Conservation (phyloP, 1,140 invertebrate species). For the Papilio machaon region DNA sequence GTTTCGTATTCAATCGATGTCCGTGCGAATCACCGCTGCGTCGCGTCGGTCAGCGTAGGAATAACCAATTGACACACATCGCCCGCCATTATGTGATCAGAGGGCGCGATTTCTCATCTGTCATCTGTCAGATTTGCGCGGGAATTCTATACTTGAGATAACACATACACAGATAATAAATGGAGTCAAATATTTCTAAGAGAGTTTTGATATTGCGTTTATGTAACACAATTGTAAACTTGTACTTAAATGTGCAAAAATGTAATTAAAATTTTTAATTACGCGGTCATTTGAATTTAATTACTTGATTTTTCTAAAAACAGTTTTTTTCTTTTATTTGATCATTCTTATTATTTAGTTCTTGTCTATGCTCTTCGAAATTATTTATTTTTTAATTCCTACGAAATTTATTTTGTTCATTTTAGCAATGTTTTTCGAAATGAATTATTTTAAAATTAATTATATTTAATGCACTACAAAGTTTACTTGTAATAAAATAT, state of each 20-base stretch:
- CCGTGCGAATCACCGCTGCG: constrained; percentile 2
- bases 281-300: neutral
- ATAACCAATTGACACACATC: constrained; percentile 55
- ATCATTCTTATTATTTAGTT: neutral
- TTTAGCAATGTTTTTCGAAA: no score
- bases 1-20: neutral
- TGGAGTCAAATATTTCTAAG: neutral
- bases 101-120: constrained; percentile 37
- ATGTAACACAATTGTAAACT: neutral
- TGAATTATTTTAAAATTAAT: no score
- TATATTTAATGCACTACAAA: neutral
- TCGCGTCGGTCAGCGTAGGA: constrained; percentile 25
- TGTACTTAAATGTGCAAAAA: neutral
- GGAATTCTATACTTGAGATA: neutral
- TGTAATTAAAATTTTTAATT: neutral
- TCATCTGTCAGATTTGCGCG: constrained; percentile 27
- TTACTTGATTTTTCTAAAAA: neutral
- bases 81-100: constrained; percentile 25
- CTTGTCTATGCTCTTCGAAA: no score
- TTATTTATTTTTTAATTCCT: neutral
- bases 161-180: neutral
- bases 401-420: neutral
- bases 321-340: neutral
- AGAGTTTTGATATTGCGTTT: neutral
- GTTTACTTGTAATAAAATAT: neutral